Base-by-base conservation (phyloP, 2,797 vertebrate genomes). In the Poeciliopsis turneri region DNA sequence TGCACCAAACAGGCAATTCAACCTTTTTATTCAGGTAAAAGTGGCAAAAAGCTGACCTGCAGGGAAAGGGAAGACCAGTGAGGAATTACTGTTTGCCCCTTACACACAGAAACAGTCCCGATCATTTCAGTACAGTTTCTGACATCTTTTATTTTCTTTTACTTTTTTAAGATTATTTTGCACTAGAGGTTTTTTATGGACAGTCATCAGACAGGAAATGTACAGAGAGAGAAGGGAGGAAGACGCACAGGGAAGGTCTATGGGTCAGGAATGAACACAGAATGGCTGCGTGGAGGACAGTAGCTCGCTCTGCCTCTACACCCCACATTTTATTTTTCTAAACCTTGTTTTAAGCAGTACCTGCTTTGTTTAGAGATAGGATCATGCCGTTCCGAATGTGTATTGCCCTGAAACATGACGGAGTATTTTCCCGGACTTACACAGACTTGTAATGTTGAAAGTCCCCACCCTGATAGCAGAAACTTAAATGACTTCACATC, bases 401-500 rank as follows among this genome's bases (percentile, higher is more conserved):
- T 6, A 7, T 36, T 80, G 71, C 78, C 39, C 51, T 77, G 15
- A 10, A 51, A 43, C 16, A 0, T 15, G 39, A 39, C 43, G 25
- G 81, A 10, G 55, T 57, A 49, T 82, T 74, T 59, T 74, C 72
- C 69, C 2, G 13, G 75, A 82, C 78, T 74, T 77, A 57, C 49
- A 33, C 39, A 6, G 36, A 81, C 75, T 79, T 72, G 20, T 84
- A 82, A 68, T 75, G 39, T 71, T 51, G 80, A 83, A 71, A 18
- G 84, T 75, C 82, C 73, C 59, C 45, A 10, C 43, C 0, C 15
- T 25, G 39, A 77, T 61, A 39, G 75, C 55, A 75, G 47, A 9
- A 71, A 75, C 16, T 20, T 61, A 74, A 68, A 79, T 23, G 8
- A 79, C 83, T 86, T 87, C 16, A 73, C 30, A 76, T 72, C 33